phyloP scores from a whole-genome alignment of 2,113 vertebrate genomes.

The Scophthalmus maximus region DNA sequence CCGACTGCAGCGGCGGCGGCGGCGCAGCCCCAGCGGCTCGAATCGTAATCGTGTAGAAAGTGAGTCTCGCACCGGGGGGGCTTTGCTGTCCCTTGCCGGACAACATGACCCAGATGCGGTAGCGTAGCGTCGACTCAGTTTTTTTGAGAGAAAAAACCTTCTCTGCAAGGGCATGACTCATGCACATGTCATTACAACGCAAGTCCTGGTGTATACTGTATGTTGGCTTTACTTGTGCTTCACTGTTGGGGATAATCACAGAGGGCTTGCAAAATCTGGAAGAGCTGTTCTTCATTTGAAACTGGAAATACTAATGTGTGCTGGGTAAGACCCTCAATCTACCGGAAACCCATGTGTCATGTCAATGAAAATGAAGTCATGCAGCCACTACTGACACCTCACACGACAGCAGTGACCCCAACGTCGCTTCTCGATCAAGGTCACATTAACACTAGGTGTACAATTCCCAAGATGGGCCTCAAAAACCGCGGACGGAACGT shows the following conservation, averaged over 20 bases:
- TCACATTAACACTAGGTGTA: too few relatives aligned
- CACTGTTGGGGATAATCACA: background rate
- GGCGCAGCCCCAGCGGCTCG: conserved; percentile 40
- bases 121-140: conserved; percentile 31
- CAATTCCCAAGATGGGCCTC: too few relatives aligned
- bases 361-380: too few relatives aligned
- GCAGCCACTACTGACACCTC: too few relatives aligned
- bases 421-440: too few relatives aligned
- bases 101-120: conserved; percentile 50
- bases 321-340: too few relatives aligned
- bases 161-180: conserved; percentile 44
- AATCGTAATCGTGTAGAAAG: conserved; percentile 50
- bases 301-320: background rate
- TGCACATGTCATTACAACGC: conserved; percentile 19
- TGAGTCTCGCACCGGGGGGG: conserved; percentile 29
- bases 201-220: background rate
- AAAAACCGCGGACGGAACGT: too few relatives aligned
- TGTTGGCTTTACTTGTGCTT: background rate
- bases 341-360: too few relatives aligned
- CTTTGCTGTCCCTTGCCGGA: conserved; percentile 41
- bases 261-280: background rate
- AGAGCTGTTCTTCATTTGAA: background rate
- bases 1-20: conserved; percentile 36
- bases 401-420: too few relatives aligned
- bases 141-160: conserved; percentile 18